phyloP scores from a whole-genome alignment of 2,888 invertebrate genomes.

The Girardia tigrina region DNA sequence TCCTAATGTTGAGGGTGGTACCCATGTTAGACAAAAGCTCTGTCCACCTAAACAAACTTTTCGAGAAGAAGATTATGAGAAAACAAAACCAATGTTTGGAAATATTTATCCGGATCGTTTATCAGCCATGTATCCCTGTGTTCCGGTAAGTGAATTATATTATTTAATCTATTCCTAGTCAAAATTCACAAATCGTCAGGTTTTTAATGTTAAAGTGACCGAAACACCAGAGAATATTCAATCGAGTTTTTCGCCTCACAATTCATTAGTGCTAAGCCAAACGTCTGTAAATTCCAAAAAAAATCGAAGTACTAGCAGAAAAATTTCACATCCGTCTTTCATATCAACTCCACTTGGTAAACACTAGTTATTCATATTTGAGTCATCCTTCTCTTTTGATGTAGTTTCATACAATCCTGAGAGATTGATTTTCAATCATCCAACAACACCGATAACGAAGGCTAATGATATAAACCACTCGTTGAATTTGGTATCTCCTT shows the following conservation, averaged over 20 bases:
- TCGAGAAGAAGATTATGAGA: background rate
- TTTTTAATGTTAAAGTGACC: background rate
- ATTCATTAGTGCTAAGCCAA: background rate
- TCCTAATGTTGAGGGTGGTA: background rate
- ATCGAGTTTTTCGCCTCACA: background rate
- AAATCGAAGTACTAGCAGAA: background rate
- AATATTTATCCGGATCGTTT: background rate
- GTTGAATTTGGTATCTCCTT: background rate
- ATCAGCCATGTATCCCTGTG: background rate
- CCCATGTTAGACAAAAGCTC: background rate
- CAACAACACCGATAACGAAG: background rate
- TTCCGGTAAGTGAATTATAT: background rate
- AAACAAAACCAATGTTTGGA: background rate
- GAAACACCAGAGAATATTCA: slow-evolving; percentile 6
- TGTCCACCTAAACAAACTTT: background rate
- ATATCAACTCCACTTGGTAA: slow-evolving; percentile 11
- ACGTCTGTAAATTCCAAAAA: background rate
- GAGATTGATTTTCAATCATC: background rate
- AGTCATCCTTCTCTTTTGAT: too few species aligned
- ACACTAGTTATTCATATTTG: too few species aligned
- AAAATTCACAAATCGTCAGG: background rate
- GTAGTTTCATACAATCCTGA: background rate
- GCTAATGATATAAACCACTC: background rate
- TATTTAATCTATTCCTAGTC: background rate
- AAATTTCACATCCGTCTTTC: background rate